These are phyloP conservation scores for Nephila pilipes DNA, from an alignment of 1,140 invertebrate species.

Conservation along the genomic window DNA sequence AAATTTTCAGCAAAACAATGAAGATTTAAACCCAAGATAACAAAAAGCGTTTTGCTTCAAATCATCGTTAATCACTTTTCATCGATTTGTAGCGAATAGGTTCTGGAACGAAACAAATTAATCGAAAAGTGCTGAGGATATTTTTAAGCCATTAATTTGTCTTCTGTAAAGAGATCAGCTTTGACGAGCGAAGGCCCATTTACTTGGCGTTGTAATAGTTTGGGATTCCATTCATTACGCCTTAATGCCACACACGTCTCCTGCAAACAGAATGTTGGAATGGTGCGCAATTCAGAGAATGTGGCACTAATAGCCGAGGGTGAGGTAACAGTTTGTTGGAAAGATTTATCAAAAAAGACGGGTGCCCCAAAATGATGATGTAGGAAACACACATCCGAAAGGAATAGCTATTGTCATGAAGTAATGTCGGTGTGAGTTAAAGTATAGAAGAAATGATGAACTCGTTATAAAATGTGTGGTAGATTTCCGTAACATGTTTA, in stretches of 20 bases:
- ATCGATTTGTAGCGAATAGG: slow-evolving; percentile 44
- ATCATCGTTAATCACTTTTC: slow-evolving; percentile 32
- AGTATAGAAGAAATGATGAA: not conserved
- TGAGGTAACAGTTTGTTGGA: slow-evolving; percentile 37
- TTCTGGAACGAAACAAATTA: slow-evolving; percentile 43
- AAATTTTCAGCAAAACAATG: not conserved
- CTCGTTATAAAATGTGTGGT: not conserved
- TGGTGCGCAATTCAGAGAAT: slow-evolving; percentile 37
- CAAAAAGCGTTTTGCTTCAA: not conserved
- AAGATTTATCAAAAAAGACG: slow-evolving; percentile 21
- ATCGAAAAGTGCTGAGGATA: slow-evolving; percentile 48
- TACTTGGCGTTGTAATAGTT: slow-evolving; percentile 39
- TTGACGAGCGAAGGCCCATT: slow-evolving; percentile 29
- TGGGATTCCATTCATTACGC: slow-evolving; percentile 41
- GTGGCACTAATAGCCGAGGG: slow-evolving; percentile 16
- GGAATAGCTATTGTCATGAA: not conserved
- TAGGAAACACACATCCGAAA: not conserved
- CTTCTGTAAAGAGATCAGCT: slow-evolving; percentile 46
- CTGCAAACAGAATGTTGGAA: slow-evolving; percentile 10
- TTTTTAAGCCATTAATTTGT: slow-evolving; percentile 69
- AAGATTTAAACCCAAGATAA: not conserved
- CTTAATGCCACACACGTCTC: not conserved
- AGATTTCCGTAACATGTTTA: not conserved
- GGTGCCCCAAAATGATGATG: slow-evolving; percentile 1
- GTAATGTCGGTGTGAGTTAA: not conserved